Evolutionary conservation across 2,113 vertebrate genomes (phyloP), one percentile per base, ranked within the genome.

Genomic region (Neomonachus schauinslandi): DNA sequence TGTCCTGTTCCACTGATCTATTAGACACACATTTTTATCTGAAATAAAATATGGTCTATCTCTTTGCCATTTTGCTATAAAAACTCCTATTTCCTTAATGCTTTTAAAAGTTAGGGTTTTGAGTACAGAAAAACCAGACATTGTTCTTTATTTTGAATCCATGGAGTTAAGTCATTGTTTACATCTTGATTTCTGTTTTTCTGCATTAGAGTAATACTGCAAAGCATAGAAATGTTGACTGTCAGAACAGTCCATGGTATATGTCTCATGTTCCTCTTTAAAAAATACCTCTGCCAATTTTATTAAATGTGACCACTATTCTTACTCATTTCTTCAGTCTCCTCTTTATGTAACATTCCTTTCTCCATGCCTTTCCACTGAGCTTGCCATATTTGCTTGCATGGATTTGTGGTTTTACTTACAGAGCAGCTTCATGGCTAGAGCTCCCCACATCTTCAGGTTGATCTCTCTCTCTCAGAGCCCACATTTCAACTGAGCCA

Each of bases 81-180:
- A 80, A 72, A 55, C 85, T 86, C 61, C n/a, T 86, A 36, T 89
- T 57, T 67, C 26, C 26, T 92, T 80, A 77, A 87, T 71, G 18
- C 21, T 89, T 95, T 90, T 33, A 61, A 82, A 92, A 46, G 7
- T 83, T 93, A 31, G 9, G 28, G 21, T 55, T 8, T 77, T 92
- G 46, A 13, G 53, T 67, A 39, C 10, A 79, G 51, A 85, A 55
- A 31, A 69, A 2, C 4, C 12, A 22, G 39, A 55, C 46, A 33
- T 71, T 82, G 39, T 69, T 55, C n/a, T 85, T 91, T 61, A 89
- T 69, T 97, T 80, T 93, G 57, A 69, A 19, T 51, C 24, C 16
- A 21, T 81, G 8, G 57, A 28, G 14, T 33, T 71, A 57, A 72
- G 92, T 65, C 31, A 9, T 46, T 90, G 36, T 94, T 94, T 63